Conservation (phyloP, 35 echinoderm and acorn worm genomes). For the Diadema setosum region DNA sequence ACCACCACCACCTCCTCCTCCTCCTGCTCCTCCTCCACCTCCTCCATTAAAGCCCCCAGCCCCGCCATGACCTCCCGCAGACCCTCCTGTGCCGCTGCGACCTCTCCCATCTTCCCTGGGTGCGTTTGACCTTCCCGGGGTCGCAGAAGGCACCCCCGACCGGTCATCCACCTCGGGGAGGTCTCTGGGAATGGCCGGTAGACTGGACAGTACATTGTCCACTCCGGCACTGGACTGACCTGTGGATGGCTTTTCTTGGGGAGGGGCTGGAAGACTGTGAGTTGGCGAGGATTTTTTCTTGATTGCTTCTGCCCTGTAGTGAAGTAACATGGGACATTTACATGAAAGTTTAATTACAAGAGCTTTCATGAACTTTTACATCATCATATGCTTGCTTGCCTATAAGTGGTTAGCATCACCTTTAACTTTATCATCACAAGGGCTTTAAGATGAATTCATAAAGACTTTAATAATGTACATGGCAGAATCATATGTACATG, state of each 20-base stretch:
- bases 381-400: too few relatives aligned
- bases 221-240: not conserved
- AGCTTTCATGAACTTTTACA: too few relatives aligned
- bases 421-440: too few relatives aligned
- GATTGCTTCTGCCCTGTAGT: conserved; percentile 84
- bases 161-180: not conserved
- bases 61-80: not conserved
- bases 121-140: not conserved
- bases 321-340: too few relatives aligned
- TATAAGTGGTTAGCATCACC: too few relatives aligned
- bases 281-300: conserved; percentile 47
- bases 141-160: not conserved
- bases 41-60: conserved; percentile 52
- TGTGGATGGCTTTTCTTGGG: conserved; percentile 8
- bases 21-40: conserved; percentile 27
- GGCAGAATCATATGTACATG: too few relatives aligned
- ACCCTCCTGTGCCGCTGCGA: not conserved
- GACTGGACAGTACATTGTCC: not conserved
- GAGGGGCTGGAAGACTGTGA: conserved; percentile 81
- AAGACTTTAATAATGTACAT: too few relatives aligned
- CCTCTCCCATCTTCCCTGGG: not conserved
- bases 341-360: too few relatives aligned
- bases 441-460: too few relatives aligned
- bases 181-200: not conserved
- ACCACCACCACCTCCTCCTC: conserved; percentile 58